A percentile compares a stretch with the other conserved stretches of the same genome.
Conservation (phyloP, 2,113 vertebrate genomes). For the Guaruba guarouba region DNA sequence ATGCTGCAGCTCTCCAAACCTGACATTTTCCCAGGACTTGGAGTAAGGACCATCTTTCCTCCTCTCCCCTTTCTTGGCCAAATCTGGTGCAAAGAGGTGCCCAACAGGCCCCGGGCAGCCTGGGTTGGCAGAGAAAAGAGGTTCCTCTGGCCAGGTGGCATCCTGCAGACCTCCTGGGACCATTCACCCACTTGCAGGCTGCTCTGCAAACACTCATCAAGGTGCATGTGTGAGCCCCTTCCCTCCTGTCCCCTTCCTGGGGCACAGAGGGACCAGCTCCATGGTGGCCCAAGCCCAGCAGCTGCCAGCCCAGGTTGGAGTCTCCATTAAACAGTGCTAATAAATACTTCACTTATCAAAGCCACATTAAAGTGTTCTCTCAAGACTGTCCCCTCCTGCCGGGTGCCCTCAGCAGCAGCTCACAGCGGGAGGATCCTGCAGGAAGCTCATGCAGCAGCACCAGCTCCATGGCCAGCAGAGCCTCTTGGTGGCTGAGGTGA, state of each 20-base stretch:
- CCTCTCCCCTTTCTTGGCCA: background rate
- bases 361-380: background rate
- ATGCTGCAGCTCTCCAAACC: background rate
- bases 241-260: background rate
- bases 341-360: slow-evolving; percentile 27
- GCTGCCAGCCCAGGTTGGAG: background rate
- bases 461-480: slow-evolving; percentile 12
- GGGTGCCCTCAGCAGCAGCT: background rate
- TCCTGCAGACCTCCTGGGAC: too few relatives aligned
- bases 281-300: background rate
- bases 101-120: background rate
- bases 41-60: background rate
- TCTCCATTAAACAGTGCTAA: accelerated
- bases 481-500: background rate
- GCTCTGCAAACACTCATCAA: accelerated
- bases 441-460: background rate
- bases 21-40: background rate
- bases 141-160: accelerated
- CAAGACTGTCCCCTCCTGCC: background rate
- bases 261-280: background rate
- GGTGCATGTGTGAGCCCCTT: background rate
- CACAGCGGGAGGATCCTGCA: accelerated
- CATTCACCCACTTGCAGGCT: accelerated
- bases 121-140: background rate
- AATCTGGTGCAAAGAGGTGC: background rate